Evolutionary conservation across 2,888 invertebrate species (phyloP).

Genomic region (Chymomyza caudatula): DNA sequence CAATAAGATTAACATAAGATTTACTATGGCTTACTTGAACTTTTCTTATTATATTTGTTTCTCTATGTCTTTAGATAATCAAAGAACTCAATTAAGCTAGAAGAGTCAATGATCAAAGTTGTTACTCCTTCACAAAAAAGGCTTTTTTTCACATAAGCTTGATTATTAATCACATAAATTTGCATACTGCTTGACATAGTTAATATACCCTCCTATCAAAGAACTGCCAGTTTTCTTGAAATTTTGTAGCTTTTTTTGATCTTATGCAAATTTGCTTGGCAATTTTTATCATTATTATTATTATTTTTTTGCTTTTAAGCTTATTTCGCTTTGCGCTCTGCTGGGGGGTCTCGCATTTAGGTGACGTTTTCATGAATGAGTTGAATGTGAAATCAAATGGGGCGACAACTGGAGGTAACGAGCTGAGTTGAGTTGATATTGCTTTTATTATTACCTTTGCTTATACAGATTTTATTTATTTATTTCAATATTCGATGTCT

Average conservation of each 20-base stretch:
- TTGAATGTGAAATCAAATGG: conserved; percentile 53
- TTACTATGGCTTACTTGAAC: too few species aligned
- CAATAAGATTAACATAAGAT: too few species aligned
- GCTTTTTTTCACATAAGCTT: too few species aligned
- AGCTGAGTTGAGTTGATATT: conserved; percentile 8
- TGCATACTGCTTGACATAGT: not conserved
- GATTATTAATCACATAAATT: too few species aligned
- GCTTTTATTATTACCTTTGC: conserved; percentile 15
- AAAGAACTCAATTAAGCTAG: too few species aligned
- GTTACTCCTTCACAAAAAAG: too few species aligned
- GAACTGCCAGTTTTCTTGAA: too few species aligned
- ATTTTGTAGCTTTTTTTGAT: not conserved
- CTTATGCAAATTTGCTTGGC: conserved; percentile 51
- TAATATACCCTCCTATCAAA: not conserved
- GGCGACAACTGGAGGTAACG: not conserved
- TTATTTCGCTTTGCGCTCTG: conserved; percentile 13
- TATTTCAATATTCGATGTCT: not conserved
- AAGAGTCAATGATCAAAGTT: too few species aligned
- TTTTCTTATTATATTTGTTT: too few species aligned
- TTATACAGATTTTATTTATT: conserved; percentile 20
- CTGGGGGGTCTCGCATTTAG: conserved; percentile 50
- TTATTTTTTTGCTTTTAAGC: conserved; percentile 7
- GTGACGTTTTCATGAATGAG: conserved; percentile 60
- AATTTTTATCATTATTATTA: conserved; percentile 51
- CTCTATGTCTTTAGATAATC: too few species aligned